Percentiles rank a stretch among this genome's conserved stretches.
phyloP scores from a whole-genome alignment of 2,113 vertebrate genomes.

The Laticauda laticaudata region DNA sequence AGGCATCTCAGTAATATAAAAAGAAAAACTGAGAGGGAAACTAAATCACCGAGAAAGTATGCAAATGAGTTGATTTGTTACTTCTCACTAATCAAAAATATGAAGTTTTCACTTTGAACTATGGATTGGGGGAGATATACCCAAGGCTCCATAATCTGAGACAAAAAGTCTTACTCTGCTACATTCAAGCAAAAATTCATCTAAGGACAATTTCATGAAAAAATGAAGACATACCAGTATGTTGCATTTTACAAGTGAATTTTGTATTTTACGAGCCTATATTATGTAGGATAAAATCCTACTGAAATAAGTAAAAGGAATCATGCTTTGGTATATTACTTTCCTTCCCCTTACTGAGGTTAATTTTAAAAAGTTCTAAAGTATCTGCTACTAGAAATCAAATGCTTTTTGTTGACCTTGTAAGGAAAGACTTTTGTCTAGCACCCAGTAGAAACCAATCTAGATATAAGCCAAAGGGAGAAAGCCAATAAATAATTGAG shows the following conservation, averaged over 20 bases:
- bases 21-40: background rate
- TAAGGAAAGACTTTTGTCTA: slow-evolving; percentile 7
- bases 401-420: slow-evolving; percentile 34
- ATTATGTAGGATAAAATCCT: background rate
- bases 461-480: slow-evolving; percentile 21
- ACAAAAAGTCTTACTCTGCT: background rate
- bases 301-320: background rate
- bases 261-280: background rate
- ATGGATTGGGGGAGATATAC: background rate
- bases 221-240: background rate
- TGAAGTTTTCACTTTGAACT: background rate
- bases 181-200: background rate
- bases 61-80: background rate
- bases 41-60: background rate
- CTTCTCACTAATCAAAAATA: background rate
- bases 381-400: background rate
- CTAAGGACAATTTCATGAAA: background rate
- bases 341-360: background rate
- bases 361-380: background rate
- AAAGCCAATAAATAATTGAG: slow-evolving; percentile 19
- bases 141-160: background rate
- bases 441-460: background rate
- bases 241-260: background rate
- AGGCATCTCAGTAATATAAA: background rate
- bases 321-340: background rate